These are phyloP conservation scores for Aplodontia rufa DNA, from an alignment of 2,113 vertebrate species.

Conservation along the genomic window DNA sequence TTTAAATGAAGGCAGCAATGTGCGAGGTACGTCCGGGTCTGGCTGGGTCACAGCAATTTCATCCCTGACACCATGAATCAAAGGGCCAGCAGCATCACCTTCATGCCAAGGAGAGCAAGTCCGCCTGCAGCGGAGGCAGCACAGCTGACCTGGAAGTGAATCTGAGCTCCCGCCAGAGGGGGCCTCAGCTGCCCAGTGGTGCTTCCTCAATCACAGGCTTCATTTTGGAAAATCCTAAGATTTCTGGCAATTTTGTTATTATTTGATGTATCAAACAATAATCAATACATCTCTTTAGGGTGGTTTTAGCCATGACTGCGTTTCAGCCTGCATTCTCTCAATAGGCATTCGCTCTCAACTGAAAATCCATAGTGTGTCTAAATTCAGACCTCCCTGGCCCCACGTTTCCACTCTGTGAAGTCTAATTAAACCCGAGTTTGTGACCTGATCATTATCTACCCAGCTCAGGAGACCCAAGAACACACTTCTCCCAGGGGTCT, in stretches of 20 bases:
- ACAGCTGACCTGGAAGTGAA: accelerated
- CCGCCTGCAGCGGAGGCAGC: accelerated
- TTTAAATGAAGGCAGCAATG: accelerated
- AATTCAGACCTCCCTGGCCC: neutral
- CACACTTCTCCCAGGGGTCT: accelerated
- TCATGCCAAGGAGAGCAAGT: accelerated
- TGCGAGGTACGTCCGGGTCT: accelerated
- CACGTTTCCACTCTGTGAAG: neutral
- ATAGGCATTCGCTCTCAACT: neutral
- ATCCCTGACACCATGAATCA: accelerated
- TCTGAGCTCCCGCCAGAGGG: accelerated
- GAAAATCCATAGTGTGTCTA: conserved; percentile 14
- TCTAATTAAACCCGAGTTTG: neutral
- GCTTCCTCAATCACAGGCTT: neutral
- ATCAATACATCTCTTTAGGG: conserved; percentile 57
- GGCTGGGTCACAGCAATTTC: accelerated
- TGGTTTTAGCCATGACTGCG: neutral
- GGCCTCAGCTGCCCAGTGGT: accelerated
- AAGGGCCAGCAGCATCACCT: accelerated
- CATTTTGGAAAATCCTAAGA: conserved; percentile 20
- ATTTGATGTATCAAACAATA: conserved; percentile 45
- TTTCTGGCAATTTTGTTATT: conserved; percentile 28
- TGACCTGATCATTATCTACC: neutral
- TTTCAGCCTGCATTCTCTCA: conserved; percentile 48
- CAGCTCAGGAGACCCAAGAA: neutral